Conservation (phyloP, 2,888 invertebrate species). For the Ametastegia equiseti region DNA sequence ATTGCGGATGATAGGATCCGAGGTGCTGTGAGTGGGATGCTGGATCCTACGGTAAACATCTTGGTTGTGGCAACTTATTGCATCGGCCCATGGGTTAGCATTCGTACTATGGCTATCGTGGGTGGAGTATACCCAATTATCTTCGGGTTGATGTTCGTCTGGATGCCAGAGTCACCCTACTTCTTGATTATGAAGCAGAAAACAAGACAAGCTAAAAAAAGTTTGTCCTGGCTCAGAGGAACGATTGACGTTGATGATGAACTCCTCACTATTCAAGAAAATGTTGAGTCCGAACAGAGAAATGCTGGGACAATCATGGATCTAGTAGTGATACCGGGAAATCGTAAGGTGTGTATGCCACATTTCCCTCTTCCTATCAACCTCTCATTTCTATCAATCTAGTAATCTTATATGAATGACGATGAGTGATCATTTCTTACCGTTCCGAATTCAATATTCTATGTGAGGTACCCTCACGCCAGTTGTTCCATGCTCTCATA, state of each 20-base stretch:
- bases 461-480: background rate
- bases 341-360: slow-evolving; percentile 29
- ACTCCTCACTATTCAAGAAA: slow-evolving; percentile 42
- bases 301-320: slow-evolving; percentile 43
- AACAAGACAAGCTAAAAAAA: slow-evolving; percentile 35
- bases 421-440: background rate
- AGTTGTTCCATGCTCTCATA: background rate
- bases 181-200: slow-evolving; percentile 49
- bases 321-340: slow-evolving; percentile 35
- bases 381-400: background rate
- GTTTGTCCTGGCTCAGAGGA: slow-evolving; percentile 50
- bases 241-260: slow-evolving; percentile 29
- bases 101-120: slow-evolving; percentile 37
- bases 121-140: slow-evolving; percentile 1
- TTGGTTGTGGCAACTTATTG: slow-evolving; percentile 49
- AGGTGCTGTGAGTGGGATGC: slow-evolving; percentile 52
- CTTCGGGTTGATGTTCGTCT: slow-evolving; percentile 49
- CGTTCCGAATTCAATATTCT: background rate
- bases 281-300: slow-evolving; percentile 6
- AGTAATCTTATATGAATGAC: background rate
- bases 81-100: slow-evolving; percentile 44
- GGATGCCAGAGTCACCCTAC: slow-evolving; percentile 59
- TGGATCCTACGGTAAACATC: background rate
- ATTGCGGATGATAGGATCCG: slow-evolving; percentile 56
- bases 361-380: background rate